Conservation (phyloP, 2,113 vertebrate genomes). For the Mus musculus region GRCm39 chr8:48808001-48808500, state of each 20-base stretch:
- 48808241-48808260: neutral
- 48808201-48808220: neutral
- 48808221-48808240: neutral
- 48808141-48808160: neutral
- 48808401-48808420: neutral
- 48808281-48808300: neutral
- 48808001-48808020: neutral
- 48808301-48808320: neutral
- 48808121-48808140: neutral
- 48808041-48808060: neutral
- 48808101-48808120: neutral
- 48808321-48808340: neutral
- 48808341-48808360: neutral
- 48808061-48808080: neutral
- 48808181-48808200: neutral
- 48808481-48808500: constrained; percentile 44
- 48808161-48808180: neutral
- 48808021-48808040: neutral
- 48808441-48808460: constrained; percentile 27
- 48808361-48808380: neutral
- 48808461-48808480: neutral
- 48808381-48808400: neutral
- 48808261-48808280: neutral
- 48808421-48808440: neutral
- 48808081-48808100: neutral